A percentile compares a stretch with the other conserved stretches of the same genome.
Evolutionary conservation across 2,888 invertebrate species (phyloP).

Genomic region (Petrolisthes cinctipes): DNA sequence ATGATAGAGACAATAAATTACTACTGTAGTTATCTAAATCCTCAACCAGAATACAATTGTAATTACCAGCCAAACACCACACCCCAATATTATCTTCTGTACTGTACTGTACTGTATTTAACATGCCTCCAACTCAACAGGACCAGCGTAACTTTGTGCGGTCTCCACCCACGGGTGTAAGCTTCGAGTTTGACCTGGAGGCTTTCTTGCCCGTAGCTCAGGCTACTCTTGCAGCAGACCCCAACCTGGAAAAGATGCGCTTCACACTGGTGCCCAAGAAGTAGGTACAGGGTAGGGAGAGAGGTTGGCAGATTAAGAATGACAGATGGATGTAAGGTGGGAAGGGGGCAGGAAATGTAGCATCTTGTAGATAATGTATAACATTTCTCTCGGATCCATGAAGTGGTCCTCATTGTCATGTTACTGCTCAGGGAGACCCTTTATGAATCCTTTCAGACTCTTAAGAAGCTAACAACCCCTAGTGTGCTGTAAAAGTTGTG

Average conservation of each 20-base stretch:
- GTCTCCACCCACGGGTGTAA: conserved; percentile 94
- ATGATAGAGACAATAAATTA: no score
- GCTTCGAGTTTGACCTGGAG: conserved; percentile 95
- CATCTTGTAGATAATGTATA: no score
- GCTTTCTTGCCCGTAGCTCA: conserved; percentile 92
- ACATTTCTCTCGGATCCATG: no score
- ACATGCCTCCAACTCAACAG: conserved; percentile 71
- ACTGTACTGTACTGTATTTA: conserved; percentile 84
- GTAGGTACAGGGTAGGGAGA: conserved; percentile 76
- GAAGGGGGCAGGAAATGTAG: no score
- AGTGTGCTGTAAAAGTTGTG: no score
- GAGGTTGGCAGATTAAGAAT: neutral
- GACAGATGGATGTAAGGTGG: no score
- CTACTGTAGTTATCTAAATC: no score
- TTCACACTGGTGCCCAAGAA: conserved; percentile 99
- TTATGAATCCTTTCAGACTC: no score
- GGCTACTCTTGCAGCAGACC: conserved; percentile 94
- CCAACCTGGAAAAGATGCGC: conserved; percentile 97
- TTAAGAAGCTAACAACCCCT: no score
- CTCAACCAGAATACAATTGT: neutral
- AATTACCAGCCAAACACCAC: conserved; percentile 79
- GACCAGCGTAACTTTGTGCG: conserved; percentile 98
- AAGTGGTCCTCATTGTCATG: no score
- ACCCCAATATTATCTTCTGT: conserved; percentile 86
- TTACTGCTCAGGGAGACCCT: no score